phyloP scores from a whole-genome alignment of 2,113 vertebrate genomes.

The Seriola aureovittata region DNA sequence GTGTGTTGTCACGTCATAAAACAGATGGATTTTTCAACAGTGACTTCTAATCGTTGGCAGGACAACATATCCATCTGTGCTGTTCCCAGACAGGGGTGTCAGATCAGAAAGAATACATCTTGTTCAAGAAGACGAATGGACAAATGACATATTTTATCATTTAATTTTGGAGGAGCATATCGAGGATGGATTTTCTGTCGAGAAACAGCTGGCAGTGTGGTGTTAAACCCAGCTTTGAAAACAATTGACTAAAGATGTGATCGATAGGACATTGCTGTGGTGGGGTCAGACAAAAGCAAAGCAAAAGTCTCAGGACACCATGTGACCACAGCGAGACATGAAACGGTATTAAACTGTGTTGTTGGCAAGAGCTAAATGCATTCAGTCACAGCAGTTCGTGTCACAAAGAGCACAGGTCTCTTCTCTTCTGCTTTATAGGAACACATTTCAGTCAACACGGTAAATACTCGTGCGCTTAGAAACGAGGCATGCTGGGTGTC shows the following conservation, averaged over 20 bases:
- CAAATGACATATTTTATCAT: too few species aligned
- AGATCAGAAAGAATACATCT: neutral
- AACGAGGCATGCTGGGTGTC: neutral
- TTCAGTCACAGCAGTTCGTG: too few species aligned
- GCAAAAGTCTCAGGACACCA: too few species aligned
- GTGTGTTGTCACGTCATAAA: neutral
- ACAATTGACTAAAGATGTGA: neutral
- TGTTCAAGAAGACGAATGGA: too few species aligned
- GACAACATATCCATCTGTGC: neutral
- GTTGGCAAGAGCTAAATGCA: too few species aligned
- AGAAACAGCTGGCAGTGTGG: neutral
- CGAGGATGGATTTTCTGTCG: neutral
- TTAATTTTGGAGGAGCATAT: too few species aligned
- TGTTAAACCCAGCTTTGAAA: neutral
- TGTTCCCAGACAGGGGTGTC: neutral
- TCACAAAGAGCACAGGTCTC: too few species aligned
- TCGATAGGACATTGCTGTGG: neutral
- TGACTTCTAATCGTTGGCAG: neutral
- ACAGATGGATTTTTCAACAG: neutral
- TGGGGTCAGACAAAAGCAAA: too few species aligned
- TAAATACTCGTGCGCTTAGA: neutral
- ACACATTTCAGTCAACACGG: neutral
- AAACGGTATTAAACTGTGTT: neutral
- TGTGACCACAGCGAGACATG: neutral
- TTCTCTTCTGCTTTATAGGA: neutral